Evolutionary conservation across 2,113 vertebrate genomes (phyloP).

Genomic region (Pterocles gutturalis): DNA sequence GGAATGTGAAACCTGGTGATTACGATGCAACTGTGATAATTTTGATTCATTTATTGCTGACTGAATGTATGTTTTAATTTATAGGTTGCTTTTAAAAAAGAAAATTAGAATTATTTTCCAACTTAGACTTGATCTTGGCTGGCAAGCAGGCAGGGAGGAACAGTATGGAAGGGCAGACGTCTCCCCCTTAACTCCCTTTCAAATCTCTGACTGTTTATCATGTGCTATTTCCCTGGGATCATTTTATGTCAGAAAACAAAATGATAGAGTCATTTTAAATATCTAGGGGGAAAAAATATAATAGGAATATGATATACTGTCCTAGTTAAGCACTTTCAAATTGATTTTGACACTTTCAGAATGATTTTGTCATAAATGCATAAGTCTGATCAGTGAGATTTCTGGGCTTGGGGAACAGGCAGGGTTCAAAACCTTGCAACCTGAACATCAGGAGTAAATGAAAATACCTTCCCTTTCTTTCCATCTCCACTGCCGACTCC

Average conservation of each 20-base stretch:
- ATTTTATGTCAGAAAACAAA: slow-evolving; percentile 29
- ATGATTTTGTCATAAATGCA: background rate
- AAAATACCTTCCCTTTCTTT: background rate
- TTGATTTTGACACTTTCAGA: background rate
- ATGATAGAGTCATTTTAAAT: background rate
- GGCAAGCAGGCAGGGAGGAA: background rate
- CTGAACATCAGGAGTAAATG: background rate
- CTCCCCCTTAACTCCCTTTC: background rate
- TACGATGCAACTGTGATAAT: background rate
- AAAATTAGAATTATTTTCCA: background rate
- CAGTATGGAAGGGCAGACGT: background rate
- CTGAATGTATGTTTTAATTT: background rate
- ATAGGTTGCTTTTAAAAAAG: background rate
- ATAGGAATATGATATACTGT: background rate
- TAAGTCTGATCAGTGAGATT: background rate
- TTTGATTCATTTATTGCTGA: background rate
- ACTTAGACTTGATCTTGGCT: background rate
- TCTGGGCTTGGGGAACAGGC: background rate
- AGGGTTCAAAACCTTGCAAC: background rate
- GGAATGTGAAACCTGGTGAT: background rate
- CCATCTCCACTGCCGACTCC: background rate
- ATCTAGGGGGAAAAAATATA: background rate
- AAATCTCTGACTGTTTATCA: background rate
- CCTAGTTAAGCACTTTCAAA: background rate
- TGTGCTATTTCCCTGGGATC: background rate